Base-by-base conservation (phyloP, 37 sponge, comb jelly and placozoan species). In the Haliclona indistincta region DNA sequence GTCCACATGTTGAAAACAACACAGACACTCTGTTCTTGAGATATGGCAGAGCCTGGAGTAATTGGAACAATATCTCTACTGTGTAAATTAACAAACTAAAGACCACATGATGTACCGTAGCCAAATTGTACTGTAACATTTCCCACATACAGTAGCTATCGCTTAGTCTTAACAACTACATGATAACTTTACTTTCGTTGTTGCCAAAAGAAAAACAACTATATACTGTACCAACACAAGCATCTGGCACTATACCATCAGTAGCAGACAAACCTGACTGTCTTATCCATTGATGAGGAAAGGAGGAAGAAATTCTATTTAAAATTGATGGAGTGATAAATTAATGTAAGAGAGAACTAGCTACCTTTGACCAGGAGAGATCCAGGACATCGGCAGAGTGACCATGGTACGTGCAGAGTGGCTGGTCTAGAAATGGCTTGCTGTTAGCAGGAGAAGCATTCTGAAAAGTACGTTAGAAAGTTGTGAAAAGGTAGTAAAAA, bases 211-310 rank as follows among this genome's bases (percentile, higher is more conserved):
- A 17, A 17, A 47, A 47, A 47, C 51, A 47, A 47, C n/a, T 47
- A 47, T 15, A 47, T 47, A 15, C 15, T 47, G 51, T 47, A 15
- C 15, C 15, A 47, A 17, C 13, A 47, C 49, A 47, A 47, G 13
- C 49, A 17, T 17, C 49, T 47, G 8, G 49, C 49, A 47, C 49
- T 47, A 13, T 61, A 28, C 63, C 15, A 20, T 30, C 8, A 61
- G 7, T 20, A 22, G 34, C 4, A 36, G 20, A 55, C 60, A 20
- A 68, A 91, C 93, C 94, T 74, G 4, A 96, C 97, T 29, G 97
- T 93, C 69, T 96, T 96, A 35, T 96, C 97, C 94, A 96, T 93
- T 25, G 97, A 96, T 22, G 93, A 84, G 2, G 94, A 90, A 3
- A 96, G 74, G 32, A 96, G 67, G 58, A 96, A 96, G 65, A 92